A percentile compares a stretch with the other conserved stretches of the same genome.
Conservation (phyloP, 2,113 vertebrate species). For the Pseudopipra pipra region DNA sequence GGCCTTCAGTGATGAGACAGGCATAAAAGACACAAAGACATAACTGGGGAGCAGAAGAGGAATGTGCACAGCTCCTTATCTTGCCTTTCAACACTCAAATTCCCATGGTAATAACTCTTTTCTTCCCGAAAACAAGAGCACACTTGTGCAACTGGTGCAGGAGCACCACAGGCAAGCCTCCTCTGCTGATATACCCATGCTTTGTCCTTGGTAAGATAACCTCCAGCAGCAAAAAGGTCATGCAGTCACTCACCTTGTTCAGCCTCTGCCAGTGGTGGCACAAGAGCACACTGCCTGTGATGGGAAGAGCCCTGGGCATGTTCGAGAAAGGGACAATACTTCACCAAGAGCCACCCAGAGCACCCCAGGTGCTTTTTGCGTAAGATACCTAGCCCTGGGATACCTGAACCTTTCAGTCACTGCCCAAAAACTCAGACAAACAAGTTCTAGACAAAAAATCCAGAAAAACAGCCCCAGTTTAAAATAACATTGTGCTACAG, state of each 20-base stretch:
- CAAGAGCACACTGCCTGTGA: not conserved
- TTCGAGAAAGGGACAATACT: not conserved
- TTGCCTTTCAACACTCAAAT: not conserved
- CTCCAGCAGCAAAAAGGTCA: not conserved
- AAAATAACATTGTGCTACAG: not conserved
- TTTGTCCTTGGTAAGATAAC: not conserved
- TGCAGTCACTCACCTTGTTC: not conserved
- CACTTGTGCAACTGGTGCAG: not conserved
- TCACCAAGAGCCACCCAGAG: not conserved
- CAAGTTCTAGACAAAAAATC: not conserved
- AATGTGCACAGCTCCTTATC: not conserved
- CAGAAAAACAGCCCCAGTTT: not conserved
- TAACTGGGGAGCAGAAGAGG: not conserved
- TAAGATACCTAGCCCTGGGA: not conserved
- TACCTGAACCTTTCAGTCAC: not conserved
- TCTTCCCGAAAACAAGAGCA: not conserved
- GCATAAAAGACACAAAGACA: not conserved
- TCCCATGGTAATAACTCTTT: not conserved
- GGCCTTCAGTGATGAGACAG: not conserved
- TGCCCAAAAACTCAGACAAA: not conserved
- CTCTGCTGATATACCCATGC: not conserved
- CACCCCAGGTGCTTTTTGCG: not conserved
- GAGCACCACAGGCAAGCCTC: not conserved
- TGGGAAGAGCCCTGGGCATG: not conserved
- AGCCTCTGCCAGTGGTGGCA: not conserved